phyloP scores from a whole-genome alignment of 2,113 vertebrate genomes.

The Oreotrochilus melanogaster region DNA sequence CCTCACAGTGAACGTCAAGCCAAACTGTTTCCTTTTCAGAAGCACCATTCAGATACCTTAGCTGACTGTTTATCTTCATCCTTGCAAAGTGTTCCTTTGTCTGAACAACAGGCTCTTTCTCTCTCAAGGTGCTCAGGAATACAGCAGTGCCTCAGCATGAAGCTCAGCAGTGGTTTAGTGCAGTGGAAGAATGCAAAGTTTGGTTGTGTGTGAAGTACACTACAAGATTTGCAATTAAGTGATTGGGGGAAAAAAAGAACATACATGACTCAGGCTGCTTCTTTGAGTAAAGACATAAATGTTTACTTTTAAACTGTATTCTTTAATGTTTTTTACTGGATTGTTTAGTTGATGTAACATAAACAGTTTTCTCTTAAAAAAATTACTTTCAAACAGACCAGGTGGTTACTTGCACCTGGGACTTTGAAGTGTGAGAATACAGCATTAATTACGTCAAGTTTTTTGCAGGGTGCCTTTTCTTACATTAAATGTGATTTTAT shows the following conservation, averaged over 20 bases:
- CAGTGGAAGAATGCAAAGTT: neutral
- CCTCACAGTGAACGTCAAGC: neutral
- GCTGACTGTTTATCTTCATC: neutral
- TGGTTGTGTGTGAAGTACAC: neutral
- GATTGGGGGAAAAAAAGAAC: neutral
- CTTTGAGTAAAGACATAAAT: neutral
- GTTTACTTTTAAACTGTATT: neutral
- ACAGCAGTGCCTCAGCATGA: neutral
- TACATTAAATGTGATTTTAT: neutral
- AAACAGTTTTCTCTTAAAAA: neutral
- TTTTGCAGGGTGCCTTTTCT: neutral
- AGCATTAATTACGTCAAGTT: neutral
- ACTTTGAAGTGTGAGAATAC: neutral
- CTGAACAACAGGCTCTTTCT: neutral
- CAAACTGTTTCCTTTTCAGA: neutral
- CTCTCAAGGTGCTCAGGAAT: rapidly evolving
- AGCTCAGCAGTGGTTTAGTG: neutral
- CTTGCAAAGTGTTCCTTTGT: neutral
- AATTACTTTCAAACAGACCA: neutral
- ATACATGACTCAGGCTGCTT: neutral
- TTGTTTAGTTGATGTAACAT: neutral
- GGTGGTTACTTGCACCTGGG: neutral
- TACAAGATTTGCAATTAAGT: neutral
- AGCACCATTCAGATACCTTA: neutral
- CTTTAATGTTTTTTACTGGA: neutral